A percentile compares a stretch with the other conserved stretches of the same genome.
phyloP scores from a whole-genome alignment of 2,797 vertebrate species.

The Calcarius lapponicus region DNA sequence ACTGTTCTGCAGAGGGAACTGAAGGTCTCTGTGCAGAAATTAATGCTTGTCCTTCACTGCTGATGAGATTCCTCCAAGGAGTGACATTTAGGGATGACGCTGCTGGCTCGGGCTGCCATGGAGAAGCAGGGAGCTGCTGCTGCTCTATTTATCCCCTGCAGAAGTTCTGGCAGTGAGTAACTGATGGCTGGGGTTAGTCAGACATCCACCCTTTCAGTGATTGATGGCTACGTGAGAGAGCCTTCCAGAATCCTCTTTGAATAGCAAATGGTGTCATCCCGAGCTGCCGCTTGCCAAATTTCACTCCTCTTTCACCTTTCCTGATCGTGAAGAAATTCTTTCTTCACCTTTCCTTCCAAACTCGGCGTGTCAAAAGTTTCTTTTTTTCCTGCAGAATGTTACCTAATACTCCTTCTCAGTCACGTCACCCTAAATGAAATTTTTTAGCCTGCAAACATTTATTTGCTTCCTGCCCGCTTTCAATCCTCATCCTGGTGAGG shows the following conservation, averaged over 20 bases:
- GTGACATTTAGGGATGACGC: neutral
- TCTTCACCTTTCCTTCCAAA: neutral
- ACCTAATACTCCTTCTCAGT: neutral
- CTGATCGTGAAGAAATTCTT: neutral
- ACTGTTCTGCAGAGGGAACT: neutral
- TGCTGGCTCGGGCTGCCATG: neutral
- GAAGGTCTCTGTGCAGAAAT: neutral
- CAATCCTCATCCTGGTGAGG: neutral
- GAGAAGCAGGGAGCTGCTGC: neutral
- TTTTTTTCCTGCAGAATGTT: neutral
- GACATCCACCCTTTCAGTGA: slow-evolving; percentile 3
- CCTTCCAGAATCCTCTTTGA: neutral
- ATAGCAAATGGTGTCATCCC: neutral
- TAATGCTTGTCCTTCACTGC: neutral
- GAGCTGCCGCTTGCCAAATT: neutral
- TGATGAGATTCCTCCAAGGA: neutral
- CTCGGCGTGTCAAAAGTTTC: neutral
- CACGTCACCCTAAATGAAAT: neutral
- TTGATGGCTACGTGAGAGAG: neutral
- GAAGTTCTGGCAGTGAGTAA: slow-evolving; percentile 34
- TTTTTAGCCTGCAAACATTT: neutral
- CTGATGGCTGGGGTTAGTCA: slow-evolving; percentile 50
- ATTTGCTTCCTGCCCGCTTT: neutral
- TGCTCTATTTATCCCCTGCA: slow-evolving; percentile 8
- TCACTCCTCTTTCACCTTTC: neutral